These are phyloP conservation scores for Poliocrania exsul DNA, from an alignment of 2,797 vertebrate species.

Conservation along the genomic window DNA sequence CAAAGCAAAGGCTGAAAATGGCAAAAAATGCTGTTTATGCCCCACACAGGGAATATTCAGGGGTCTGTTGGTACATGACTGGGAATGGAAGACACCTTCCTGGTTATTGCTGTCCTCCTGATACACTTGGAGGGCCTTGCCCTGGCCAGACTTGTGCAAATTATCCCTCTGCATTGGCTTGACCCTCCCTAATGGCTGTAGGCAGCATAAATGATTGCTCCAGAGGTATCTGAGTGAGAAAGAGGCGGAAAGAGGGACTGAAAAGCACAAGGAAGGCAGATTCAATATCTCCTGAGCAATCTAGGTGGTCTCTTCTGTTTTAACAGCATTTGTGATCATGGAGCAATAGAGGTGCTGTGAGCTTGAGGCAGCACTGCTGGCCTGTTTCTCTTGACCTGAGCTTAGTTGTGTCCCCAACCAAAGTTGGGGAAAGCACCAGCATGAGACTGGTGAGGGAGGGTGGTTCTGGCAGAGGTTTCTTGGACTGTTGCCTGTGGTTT, in stretches of 20 bases:
- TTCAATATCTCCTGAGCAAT: rapidly evolving
- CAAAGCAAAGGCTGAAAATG: neutral
- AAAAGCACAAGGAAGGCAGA: neutral
- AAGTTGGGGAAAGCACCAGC: neutral
- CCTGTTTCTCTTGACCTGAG: rapidly evolving
- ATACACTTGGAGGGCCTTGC: neutral
- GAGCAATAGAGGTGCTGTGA: neutral
- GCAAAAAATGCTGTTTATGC: rapidly evolving
- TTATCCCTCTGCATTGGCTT: rapidly evolving
- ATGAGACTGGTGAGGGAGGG: rapidly evolving
- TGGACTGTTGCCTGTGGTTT: neutral
- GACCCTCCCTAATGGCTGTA: rapidly evolving
- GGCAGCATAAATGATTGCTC: neutral
- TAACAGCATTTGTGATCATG: neutral
- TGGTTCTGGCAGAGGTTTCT: neutral
- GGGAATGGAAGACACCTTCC: neutral
- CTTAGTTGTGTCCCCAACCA: neutral
- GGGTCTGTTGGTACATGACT: rapidly evolving
- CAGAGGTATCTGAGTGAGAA: neutral
- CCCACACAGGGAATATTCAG: neutral
- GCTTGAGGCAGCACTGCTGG: neutral
- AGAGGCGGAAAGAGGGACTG: neutral
- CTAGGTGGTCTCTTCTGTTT: neutral
- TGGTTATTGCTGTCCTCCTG: neutral
- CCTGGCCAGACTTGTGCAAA: neutral